Base-by-base conservation (phyloP, 92 coral and sea anemone species). In the Pocillopora meandrina region DNA sequence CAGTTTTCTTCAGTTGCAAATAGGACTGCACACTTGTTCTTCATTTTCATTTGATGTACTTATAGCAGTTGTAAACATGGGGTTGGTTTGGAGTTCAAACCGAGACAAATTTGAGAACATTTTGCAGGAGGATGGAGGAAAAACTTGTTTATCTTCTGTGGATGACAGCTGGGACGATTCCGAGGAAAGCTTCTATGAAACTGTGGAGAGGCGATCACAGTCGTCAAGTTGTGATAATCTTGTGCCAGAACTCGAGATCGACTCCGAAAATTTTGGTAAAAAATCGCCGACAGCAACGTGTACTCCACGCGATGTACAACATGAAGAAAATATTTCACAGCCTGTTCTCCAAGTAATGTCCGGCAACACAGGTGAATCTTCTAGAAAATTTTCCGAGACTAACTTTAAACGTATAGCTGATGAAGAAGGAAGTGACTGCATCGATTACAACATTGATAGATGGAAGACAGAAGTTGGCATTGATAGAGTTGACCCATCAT, bases 111-210 rank as follows among this genome's bases (percentile, higher is more conserved):
- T 73, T 82, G 61, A 72, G 1, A 61, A 74, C 55, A 61, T 12
- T 58, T 74, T 79, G 62, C 72, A 61, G 23, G 15, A n/a, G 9
- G 36, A 21, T 6, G 78, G 72, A 65, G 80, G 61, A 42, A 73
- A 71, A 61, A 33, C 5, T 16, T 59, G 72, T 59, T 16, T 12
- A 10, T 33, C 15, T 36, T 11, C 55, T 19, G 61, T 26, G 34
- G 80, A 73, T 0, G 86, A 83, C 57, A 83, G 73, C 55, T 79
- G 74, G n/a, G 12, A 33, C 16, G 34, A 62, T 34, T 58, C 19
- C 4, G 86, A 83, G 49, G 86, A 83, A 19, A 74, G 31, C 55
- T 83, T 83, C 31, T 83, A 49, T 63, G 86, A 83, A 17, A 83
- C 86, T 55, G 72, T 16, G 52, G 68, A 34, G 26, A 26, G 21